Evolutionary conservation across 2,113 vertebrate species (phyloP).

Genomic region (Odontesthes bonariensis): DNA sequence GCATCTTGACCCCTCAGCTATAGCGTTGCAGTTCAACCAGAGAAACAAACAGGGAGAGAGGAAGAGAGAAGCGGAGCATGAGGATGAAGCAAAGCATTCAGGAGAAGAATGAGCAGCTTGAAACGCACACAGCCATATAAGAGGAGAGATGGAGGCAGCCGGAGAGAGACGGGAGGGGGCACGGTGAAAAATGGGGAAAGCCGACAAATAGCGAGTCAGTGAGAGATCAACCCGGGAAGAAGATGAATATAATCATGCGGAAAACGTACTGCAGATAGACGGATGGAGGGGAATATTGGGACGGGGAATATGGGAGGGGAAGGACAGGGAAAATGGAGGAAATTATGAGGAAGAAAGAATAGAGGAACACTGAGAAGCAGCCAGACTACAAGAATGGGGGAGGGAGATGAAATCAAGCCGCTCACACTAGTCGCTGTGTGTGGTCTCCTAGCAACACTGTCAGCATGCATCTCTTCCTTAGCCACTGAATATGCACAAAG

Average conservation of each 20-base stretch:
- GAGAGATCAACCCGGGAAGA: constrained; percentile 34
- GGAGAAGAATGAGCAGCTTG: constrained; percentile 53
- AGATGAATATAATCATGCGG: constrained; percentile 50
- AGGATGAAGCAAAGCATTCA: constrained; percentile 26
- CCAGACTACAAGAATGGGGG: constrained; percentile 75
- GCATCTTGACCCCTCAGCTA: constrained; percentile 29
- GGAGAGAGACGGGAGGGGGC: constrained; percentile 43
- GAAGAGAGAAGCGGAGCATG: constrained; percentile 11
- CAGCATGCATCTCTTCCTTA: constrained; percentile 76
- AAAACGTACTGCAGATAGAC: constrained; percentile 24
- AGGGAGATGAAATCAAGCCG: constrained; percentile 80
- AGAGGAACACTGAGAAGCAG: constrained; percentile 65
- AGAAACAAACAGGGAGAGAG: constrained; percentile 35
- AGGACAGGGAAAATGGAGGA: constrained; percentile 64
- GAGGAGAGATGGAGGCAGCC: constrained; percentile 40
- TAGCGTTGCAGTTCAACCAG: constrained; percentile 19
- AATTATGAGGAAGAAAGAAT: constrained; percentile 50
- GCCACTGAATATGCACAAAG: constrained; percentile 77
- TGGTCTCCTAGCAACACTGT: constrained; percentile 88
- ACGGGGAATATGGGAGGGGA: constrained; percentile 23
- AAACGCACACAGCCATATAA: constrained; percentile 44
- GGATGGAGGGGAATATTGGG: constrained; percentile 28
- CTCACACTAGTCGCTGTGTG: constrained; percentile 83
- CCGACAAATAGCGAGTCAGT: constrained; percentile 47
- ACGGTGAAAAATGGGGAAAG: constrained; percentile 39